Evolutionary conservation across 2,113 vertebrate species (phyloP).

Genomic region (Semnornis frantzii): DNA sequence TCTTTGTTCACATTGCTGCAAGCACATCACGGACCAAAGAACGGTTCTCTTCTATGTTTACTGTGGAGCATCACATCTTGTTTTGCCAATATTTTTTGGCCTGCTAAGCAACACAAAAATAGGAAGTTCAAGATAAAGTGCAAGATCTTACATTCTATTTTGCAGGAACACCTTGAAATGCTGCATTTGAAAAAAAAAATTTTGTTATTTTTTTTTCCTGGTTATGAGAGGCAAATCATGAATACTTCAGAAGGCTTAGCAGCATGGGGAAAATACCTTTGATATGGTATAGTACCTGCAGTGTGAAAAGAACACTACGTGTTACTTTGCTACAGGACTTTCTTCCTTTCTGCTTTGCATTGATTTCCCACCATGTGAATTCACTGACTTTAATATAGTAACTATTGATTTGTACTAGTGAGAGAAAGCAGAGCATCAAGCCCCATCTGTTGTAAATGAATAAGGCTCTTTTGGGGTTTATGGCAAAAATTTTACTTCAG

Average conservation of each 20-base stretch:
- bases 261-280: neutral
- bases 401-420: conserved; percentile 6
- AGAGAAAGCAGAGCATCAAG: neutral
- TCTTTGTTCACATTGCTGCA: neutral
- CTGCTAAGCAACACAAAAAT: neutral
- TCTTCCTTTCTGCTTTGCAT: neutral
- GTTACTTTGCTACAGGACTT: neutral
- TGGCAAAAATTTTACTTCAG: neutral
- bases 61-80: neutral
- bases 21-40: neutral
- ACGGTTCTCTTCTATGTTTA: neutral
- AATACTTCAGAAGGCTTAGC: neutral
- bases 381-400: neutral
- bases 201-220: neutral
- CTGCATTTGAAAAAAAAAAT: neutral
- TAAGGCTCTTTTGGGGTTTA: neutral
- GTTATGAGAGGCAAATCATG: neutral
- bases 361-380: neutral
- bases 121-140: neutral
- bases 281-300: neutral
- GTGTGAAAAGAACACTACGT: neutral
- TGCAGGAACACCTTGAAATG: neutral
- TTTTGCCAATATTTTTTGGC: neutral
- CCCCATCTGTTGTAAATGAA: neutral
- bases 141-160: neutral